phyloP scores from a whole-genome alignment of 2,797 vertebrate species.

The Xenops minutus region DNA sequence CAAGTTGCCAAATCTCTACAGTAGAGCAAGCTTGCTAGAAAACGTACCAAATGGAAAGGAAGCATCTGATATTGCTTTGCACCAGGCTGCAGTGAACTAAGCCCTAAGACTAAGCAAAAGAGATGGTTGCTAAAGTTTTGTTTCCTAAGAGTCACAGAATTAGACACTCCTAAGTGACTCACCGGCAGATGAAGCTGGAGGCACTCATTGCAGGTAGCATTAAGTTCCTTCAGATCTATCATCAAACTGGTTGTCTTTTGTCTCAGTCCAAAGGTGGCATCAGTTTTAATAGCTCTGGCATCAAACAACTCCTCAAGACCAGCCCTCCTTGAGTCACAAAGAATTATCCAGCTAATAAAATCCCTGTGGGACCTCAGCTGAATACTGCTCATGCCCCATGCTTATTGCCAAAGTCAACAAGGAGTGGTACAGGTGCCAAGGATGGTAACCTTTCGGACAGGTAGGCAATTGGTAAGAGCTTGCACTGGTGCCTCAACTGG shows the following conservation, averaged over 20 bases:
- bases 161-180: slow-evolving; percentile 37
- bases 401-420: not conserved
- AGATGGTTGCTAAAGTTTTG: not conserved
- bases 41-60: not conserved
- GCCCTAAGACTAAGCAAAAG: not conserved
- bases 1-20: not conserved
- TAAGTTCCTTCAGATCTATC: not conserved
- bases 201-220: not conserved
- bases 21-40: not conserved
- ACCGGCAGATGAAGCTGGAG: not conserved
- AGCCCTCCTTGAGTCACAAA: not conserved
- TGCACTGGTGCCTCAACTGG: not conserved
- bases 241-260: not conserved
- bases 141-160: not conserved
- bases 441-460: not conserved
- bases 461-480: not conserved
- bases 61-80: not conserved
- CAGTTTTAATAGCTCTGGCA: slow-evolving; percentile 23
- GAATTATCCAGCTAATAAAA: slow-evolving; percentile 12
- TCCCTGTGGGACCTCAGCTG: not conserved
- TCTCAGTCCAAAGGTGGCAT: slow-evolving; percentile 19
- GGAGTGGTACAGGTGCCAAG: not conserved
- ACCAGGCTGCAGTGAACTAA: not conserved
- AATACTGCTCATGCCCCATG: not conserved
- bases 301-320: not conserved